A percentile compares a stretch with the other conserved stretches of the same genome.
Conservation (phyloP, 2,888 invertebrate species). For the Stenichneumon culpator region DNA sequence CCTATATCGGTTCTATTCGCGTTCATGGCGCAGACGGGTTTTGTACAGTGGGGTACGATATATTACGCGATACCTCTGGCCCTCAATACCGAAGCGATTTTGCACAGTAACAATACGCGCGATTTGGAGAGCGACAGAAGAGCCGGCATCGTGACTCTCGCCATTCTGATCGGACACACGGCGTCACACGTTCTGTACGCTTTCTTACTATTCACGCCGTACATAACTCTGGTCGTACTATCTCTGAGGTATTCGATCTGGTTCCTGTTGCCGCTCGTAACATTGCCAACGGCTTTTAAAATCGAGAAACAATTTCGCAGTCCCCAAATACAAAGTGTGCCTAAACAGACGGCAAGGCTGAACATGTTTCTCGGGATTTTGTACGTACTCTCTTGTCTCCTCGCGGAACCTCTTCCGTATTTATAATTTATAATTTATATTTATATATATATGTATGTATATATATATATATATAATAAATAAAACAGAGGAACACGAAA, state of each 20-base stretch:
- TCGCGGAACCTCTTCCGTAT: constrained; percentile 82
- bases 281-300: constrained; percentile 95
- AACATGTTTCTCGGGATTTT: constrained; percentile 96
- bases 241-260: constrained; percentile 94
- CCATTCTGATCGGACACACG: constrained; percentile 96
- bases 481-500: constrained; percentile 15
- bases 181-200: constrained; percentile 97
- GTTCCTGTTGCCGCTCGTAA: constrained; percentile 95
- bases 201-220: constrained; percentile 95
- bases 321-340: constrained; percentile 92
- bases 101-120: constrained; percentile 97
- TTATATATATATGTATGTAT: constrained; percentile 73
- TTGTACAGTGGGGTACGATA: constrained; percentile 95
- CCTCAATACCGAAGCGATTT: constrained; percentile 96
- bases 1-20: constrained; percentile 97
- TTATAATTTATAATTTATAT: constrained; percentile 72
- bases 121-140: constrained; percentile 95
- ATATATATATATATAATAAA: constrained; percentile 1
- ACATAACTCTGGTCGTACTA: constrained; percentile 94
- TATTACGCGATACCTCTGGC: constrained; percentile 97
- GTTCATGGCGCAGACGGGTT: constrained; percentile 96
- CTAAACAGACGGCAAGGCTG: constrained; percentile 94
- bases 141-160: constrained; percentile 97
- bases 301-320: constrained; percentile 95
- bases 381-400: constrained; percentile 92